Percentiles rank a stretch among this genome's conserved stretches.
Evolutionary conservation across 2,113 vertebrate species (phyloP).

Genomic region (Chaenocephalus aceratus): DNA sequence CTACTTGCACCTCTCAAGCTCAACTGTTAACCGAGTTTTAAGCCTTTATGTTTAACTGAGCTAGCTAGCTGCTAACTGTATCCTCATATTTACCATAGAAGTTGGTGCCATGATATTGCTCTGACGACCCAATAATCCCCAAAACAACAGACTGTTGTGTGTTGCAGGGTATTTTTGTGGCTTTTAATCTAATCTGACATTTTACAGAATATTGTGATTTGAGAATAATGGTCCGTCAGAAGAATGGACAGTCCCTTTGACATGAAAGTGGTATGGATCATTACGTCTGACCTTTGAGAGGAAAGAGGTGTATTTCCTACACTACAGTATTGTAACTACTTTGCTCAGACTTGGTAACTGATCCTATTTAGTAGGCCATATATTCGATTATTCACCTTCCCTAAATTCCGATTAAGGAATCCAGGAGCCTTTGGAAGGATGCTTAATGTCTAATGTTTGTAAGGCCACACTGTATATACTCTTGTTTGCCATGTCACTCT

Average conservation of each 20-base stretch:
- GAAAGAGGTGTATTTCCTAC: too few species aligned
- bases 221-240: too few species aligned
- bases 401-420: not conserved
- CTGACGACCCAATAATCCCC: too few species aligned
- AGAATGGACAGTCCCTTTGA: too few species aligned
- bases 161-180: too few species aligned
- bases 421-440: not conserved
- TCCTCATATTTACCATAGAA: not conserved
- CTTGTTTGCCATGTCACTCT: slow-evolving; percentile 61
- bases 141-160: too few species aligned
- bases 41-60: not conserved
- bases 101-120: not conserved
- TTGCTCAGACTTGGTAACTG: not conserved
- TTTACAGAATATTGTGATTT: too few species aligned
- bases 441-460: slow-evolving; percentile 39
- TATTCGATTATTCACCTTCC: slow-evolving; percentile 6
- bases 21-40: not conserved
- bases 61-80: not conserved
- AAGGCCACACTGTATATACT: slow-evolving; percentile 36
- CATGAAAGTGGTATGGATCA: not conserved
- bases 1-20: not conserved
- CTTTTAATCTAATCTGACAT: too few species aligned
- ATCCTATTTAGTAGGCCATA: not conserved
- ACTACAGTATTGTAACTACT: not conserved
- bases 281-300: not conserved